Conservation (phyloP, 2,113 vertebrate genomes). For the Oryzias celebensis region DNA sequence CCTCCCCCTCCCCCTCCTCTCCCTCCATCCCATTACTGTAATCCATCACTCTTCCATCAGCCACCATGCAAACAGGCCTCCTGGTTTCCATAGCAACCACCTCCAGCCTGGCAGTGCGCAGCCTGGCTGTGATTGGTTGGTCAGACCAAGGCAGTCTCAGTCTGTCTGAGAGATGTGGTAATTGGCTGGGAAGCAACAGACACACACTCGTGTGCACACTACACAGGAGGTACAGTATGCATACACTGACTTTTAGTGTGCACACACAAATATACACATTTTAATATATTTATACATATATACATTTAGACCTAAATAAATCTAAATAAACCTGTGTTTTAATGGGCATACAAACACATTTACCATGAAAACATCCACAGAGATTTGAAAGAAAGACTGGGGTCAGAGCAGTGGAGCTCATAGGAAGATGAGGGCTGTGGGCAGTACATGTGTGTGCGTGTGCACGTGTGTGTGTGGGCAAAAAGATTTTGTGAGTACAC, state of each 20-base stretch:
- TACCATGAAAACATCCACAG: constrained; percentile 49
- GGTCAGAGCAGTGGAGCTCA: constrained; percentile 72
- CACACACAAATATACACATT: constrained; percentile 21
- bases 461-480: not conserved
- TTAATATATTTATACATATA: constrained; percentile 14
- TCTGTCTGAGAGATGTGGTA: constrained; percentile 82
- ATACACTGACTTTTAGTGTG: constrained; percentile 36
- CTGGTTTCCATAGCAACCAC: constrained; percentile 85
- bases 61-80: constrained; percentile 81
- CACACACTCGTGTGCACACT: constrained; percentile 33
- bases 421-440: constrained; percentile 56
- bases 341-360: constrained; percentile 44
- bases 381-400: constrained; percentile 63
- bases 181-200: constrained; percentile 83
- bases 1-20: constrained; percentile 18
- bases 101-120: constrained; percentile 80
- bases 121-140: constrained; percentile 78
- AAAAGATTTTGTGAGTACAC: constrained; percentile 16
- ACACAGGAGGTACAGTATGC: constrained; percentile 38
- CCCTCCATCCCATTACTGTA: constrained; percentile 79
- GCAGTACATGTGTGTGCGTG: constrained; percentile 35
- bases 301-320: constrained; percentile 45
- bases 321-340: constrained; percentile 38
- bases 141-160: constrained; percentile 73
- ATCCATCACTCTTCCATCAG: constrained; percentile 83